Conservation (phyloP, 1,140 invertebrate genomes). For the Drosophila teissieri region DNA sequence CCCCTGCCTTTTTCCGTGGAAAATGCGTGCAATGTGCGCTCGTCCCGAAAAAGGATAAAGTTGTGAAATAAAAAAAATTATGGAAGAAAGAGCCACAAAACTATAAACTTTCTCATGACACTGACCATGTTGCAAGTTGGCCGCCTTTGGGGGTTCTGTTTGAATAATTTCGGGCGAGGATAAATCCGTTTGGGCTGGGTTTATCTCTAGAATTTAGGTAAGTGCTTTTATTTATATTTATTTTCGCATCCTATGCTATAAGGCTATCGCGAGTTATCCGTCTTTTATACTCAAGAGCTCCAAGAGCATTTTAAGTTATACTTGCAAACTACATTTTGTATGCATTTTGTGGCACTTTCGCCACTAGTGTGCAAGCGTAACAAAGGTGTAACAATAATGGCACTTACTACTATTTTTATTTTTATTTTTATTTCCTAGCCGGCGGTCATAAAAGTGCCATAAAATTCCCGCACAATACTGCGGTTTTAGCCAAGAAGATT, state of each 20-base stretch:
- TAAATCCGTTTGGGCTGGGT: conserved; percentile 8
- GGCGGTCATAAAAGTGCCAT: conserved; percentile 40
- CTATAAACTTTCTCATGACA: conserved; percentile 65
- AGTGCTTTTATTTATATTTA: neutral
- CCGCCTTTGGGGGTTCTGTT: conserved; percentile 41
- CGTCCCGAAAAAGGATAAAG: conserved; percentile 62
- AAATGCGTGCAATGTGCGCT: conserved; percentile 70
- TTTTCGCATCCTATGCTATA: neutral
- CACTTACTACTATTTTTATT: conserved; percentile 70
- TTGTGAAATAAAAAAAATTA: conserved; percentile 59
- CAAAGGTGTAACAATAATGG: conserved; percentile 64
- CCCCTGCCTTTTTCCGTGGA: conserved; percentile 28
- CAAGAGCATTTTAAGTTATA: conserved; percentile 3
- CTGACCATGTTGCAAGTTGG: conserved; percentile 60
- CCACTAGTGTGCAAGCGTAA: conserved; percentile 25
- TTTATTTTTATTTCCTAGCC: conserved; percentile 15
- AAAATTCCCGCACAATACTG: conserved; percentile 26
- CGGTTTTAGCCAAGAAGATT: conserved; percentile 42
- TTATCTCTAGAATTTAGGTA: conserved; percentile 8
- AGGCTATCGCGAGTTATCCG: too few species aligned
- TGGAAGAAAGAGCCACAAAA: conserved; percentile 20
- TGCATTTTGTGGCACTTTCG: conserved; percentile 64
- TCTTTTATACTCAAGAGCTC: neutral
- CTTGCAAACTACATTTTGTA: conserved; percentile 61
- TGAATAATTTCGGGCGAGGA: conserved; percentile 36